A percentile compares a stretch with the other conserved stretches of the same genome.
Conservation (phyloP, 1,140 invertebrate species). For the Aphaenogaster floridana region DNA sequence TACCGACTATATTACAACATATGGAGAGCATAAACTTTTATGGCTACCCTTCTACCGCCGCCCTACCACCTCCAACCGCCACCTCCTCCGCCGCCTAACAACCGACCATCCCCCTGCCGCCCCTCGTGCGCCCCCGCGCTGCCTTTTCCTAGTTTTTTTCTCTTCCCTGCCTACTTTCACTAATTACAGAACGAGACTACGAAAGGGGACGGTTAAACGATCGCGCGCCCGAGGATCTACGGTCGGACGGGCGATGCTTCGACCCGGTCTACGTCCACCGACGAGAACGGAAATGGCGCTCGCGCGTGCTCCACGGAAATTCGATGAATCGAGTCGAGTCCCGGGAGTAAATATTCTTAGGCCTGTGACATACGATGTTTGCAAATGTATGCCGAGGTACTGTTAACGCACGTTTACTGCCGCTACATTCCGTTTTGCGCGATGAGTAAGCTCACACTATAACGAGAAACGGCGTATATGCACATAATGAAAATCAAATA, state of each 20-base stretch:
- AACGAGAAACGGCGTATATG: too few species aligned
- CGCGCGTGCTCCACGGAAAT: constrained; percentile 63
- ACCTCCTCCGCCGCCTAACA: constrained; percentile 67
- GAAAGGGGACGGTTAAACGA: constrained; percentile 55
- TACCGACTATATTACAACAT: constrained; percentile 87
- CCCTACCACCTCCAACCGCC: constrained; percentile 72
- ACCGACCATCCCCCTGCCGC: constrained; percentile 64
- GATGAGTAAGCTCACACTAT: background rate
- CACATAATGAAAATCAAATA: background rate
- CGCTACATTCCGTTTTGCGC: background rate
- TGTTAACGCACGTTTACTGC: background rate
- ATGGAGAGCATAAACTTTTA: constrained; percentile 88
- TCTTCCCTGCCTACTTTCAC: constrained; percentile 80
- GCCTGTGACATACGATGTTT: constrained; percentile 27
- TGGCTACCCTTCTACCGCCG: constrained; percentile 85
- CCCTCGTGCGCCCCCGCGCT: constrained; percentile 53
- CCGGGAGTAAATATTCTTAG: constrained; percentile 49
- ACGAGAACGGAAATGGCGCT: constrained; percentile 48
- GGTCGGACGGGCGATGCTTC: constrained; percentile 50
- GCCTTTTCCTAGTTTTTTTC: constrained; percentile 60
- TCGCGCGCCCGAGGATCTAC: constrained; percentile 58
- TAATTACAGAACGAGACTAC: constrained; percentile 83
- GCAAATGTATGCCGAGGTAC: constrained; percentile 14
- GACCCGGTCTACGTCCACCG: constrained; percentile 47
- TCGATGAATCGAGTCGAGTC: constrained; percentile 63